These are phyloP conservation scores for Eulithis testata DNA, from an alignment of 2,888 invertebrate species.

Conservation along the genomic window DNA sequence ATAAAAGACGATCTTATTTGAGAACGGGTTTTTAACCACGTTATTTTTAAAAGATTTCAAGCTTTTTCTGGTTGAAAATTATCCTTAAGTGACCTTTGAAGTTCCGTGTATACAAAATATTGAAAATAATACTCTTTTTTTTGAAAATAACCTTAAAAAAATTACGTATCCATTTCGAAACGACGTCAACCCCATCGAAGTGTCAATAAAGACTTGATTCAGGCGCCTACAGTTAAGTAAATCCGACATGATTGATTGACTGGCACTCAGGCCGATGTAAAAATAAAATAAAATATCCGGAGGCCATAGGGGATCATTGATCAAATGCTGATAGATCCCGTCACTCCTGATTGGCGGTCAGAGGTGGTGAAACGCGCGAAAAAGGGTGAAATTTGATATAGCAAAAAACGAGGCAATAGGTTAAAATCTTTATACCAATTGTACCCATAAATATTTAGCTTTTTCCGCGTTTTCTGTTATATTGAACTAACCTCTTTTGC, in stretches of 20 bases:
- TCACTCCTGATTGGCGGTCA: slow-evolving; percentile 54
- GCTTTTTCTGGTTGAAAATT: neutral
- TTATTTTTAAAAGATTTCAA: slow-evolving; percentile 5
- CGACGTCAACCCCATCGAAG: slow-evolving; percentile 36
- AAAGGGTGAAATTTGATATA: slow-evolving; percentile 6
- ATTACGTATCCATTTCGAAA: slow-evolving; percentile 21
- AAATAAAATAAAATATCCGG: slow-evolving; percentile 43
- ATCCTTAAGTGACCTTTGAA: no score
- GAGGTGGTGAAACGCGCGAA: slow-evolving; percentile 16
- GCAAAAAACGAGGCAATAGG: neutral
- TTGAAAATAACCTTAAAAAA: slow-evolving; percentile 6
- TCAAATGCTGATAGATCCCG: slow-evolving; percentile 54
- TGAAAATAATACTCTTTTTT: no score
- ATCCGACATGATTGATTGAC: slow-evolving; percentile 74
- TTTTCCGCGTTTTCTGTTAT: no score
- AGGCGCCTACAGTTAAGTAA: slow-evolving; percentile 52
- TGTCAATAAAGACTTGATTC: slow-evolving; percentile 47
- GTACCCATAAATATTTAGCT: no score
- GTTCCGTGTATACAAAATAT: no score
- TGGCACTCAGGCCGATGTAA: slow-evolving; percentile 53
- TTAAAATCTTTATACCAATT: neutral
- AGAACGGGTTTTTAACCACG: slow-evolving; percentile 8
- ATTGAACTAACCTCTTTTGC: no score
- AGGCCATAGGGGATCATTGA: slow-evolving; percentile 51
- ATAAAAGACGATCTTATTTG: slow-evolving; percentile 5